These are phyloP conservation scores for Parnassius apollo DNA, from an alignment of 2,888 invertebrate genomes.

Conservation along the genomic window DNA sequence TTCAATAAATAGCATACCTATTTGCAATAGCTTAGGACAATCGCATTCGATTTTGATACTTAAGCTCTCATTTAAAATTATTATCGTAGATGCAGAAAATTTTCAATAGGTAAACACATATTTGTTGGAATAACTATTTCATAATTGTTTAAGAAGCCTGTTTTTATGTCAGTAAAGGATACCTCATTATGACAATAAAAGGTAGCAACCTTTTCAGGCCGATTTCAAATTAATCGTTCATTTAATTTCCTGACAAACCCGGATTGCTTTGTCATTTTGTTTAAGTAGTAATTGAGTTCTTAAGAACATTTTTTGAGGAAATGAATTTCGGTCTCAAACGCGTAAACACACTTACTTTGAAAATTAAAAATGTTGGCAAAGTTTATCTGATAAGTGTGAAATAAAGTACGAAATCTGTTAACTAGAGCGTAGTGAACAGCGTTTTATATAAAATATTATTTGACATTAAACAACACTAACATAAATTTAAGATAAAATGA, in stretches of 20 bases:
- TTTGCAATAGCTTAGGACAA: too few species aligned
- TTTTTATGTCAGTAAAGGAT: constrained; percentile 59
- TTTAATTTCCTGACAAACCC: constrained; percentile 77
- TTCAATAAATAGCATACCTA: too few species aligned
- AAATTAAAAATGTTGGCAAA: constrained; percentile 44
- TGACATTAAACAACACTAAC: constrained; percentile 18
- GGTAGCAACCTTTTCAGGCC: constrained; percentile 65
- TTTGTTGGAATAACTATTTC: constrained; percentile 56
- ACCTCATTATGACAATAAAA: constrained; percentile 65
- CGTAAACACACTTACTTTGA: constrained; percentile 44
- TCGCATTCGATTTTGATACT: too few species aligned
- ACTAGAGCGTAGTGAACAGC: constrained; percentile 34
- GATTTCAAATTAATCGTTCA: constrained; percentile 65
- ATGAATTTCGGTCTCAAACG: constrained; percentile 58
- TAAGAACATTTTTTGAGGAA: constrained; percentile 68
- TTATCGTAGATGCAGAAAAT: too few species aligned
- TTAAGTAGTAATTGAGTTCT: constrained; percentile 76
- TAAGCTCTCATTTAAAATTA: too few species aligned
- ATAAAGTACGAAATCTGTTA: constrained; percentile 32
- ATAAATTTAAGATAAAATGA: constrained; percentile 1
- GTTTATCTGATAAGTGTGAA: constrained; percentile 30
- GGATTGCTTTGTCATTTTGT: constrained; percentile 72
- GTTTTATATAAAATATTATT: constrained; percentile 17
- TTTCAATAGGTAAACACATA: constrained; percentile 33
- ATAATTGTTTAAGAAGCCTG: constrained; percentile 61